Conservation (phyloP, 2,113 vertebrate genomes). For the Turnix velox region DNA sequence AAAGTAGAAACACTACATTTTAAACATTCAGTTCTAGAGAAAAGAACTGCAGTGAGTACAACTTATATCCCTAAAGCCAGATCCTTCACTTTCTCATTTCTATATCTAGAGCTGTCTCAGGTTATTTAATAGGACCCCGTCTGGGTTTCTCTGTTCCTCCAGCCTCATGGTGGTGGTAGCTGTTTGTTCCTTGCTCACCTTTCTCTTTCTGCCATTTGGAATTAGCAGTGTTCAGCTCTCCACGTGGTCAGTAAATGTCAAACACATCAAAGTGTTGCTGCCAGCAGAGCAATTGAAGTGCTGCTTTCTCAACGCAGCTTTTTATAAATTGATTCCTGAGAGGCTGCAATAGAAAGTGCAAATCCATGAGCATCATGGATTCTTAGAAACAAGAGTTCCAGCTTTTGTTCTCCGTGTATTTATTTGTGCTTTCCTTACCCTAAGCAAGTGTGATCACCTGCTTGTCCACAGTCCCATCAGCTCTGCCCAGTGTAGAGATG, state of each 20-base stretch:
- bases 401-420: neutral
- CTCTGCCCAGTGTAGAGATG: neutral
- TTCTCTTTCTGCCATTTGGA: slow-evolving; percentile 1
- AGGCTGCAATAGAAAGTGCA: neutral
- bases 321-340: neutral
- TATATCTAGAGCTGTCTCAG: neutral
- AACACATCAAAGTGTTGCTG: slow-evolving; percentile 6
- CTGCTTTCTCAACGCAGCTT: neutral
- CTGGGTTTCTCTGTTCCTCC: neutral
- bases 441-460: neutral
- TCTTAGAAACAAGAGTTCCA: neutral
- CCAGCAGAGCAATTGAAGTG: slow-evolving; percentile 31
- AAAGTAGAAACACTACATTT: neutral
- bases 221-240: neutral
- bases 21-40: neutral
- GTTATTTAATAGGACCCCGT: neutral
- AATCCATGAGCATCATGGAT: neutral
- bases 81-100: neutral
- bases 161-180: neutral
- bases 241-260: slow-evolving; percentile 54
- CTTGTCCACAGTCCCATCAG: neutral
- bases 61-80: neutral
- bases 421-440: neutral
- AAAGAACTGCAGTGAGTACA: neutral
- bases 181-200: neutral